Evolutionary conservation across 2,797 vertebrate species (phyloP).

Genomic region (Pseudocheirus occidentalis): DNA sequence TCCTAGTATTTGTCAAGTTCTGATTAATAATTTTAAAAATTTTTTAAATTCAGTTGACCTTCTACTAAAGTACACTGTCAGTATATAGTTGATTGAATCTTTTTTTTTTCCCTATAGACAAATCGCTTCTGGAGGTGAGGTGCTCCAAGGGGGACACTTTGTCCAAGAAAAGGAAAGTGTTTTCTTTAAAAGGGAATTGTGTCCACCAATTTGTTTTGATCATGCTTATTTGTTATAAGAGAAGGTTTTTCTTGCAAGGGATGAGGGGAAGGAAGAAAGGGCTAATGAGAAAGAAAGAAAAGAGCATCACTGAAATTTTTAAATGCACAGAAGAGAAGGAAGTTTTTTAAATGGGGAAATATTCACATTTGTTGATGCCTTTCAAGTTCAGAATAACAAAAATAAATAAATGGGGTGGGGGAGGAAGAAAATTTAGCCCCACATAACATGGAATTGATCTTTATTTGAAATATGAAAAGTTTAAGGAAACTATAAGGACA

Average conservation of each 20-base stretch:
- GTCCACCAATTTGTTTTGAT: not conserved
- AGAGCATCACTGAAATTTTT: not conserved
- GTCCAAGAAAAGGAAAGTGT: not conserved
- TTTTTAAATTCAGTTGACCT: not conserved
- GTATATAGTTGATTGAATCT: not conserved
- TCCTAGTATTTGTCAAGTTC: not conserved
- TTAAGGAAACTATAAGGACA: not conserved
- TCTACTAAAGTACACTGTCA: not conserved
- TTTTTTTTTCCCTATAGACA: not conserved
- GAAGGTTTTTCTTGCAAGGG: not conserved
- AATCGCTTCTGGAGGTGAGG: not conserved
- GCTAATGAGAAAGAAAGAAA: not conserved
- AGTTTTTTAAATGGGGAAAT: not conserved
- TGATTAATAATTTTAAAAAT: not conserved
- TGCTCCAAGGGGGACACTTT: not conserved
- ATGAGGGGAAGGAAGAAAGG: not conserved
- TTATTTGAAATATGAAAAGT: not conserved
- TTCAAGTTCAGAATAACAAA: not conserved
- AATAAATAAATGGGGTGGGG: not conserved
- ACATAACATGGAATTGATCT: not conserved
- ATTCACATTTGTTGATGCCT: not conserved
- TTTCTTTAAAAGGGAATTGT: not conserved
- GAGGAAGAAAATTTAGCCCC: not conserved
- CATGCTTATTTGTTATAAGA: not conserved
- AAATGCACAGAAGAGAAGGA: not conserved